These are phyloP conservation scores for Ammodytes dubius DNA, from an alignment of 2,113 vertebrate species.

Conservation along the genomic window DNA sequence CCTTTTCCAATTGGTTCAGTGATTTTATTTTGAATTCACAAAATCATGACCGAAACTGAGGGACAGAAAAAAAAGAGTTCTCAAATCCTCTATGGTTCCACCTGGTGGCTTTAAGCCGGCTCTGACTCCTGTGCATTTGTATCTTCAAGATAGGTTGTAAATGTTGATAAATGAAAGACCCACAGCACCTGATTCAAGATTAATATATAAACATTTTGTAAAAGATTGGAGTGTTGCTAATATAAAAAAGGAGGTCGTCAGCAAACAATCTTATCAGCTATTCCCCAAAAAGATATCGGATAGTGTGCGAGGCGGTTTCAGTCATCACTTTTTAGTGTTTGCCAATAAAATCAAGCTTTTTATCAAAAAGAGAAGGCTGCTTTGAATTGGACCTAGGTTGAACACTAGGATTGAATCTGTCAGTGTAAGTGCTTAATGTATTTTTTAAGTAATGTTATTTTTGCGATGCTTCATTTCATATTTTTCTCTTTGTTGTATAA, in stretches of 20 bases:
- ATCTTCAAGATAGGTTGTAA: conserved; percentile 33
- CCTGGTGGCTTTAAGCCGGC: conserved; percentile 22
- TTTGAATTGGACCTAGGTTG: conserved; percentile 74
- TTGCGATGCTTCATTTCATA: conserved; percentile 71
- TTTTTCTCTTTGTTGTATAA: conserved; percentile 78
- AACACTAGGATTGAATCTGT: conserved; percentile 71
- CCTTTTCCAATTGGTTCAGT: background rate
- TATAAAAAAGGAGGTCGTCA: conserved; percentile 58
- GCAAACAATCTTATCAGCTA: conserved; percentile 79
- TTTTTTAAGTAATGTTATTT: conserved; percentile 74
- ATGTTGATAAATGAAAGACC: conserved; percentile 47
- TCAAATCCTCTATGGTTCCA: background rate
- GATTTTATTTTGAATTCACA: background rate
- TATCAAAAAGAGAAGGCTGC: conserved; percentile 58
- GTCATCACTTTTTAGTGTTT: conserved; percentile 65
- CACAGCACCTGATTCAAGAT: conserved; percentile 51
- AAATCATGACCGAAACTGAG: background rate
- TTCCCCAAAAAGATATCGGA: conserved; percentile 75
- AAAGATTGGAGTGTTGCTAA: conserved; percentile 61
- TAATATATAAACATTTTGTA: conserved; percentile 50
- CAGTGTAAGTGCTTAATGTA: conserved; percentile 70
- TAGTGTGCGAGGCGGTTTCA: conserved; percentile 62
- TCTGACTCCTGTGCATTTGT: conserved; percentile 43
- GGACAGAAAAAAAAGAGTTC: conserved; percentile 25
- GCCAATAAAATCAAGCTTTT: conserved; percentile 66